Conservation (phyloP, 2,888 invertebrate genomes). For the Drosophila recens region DNA sequence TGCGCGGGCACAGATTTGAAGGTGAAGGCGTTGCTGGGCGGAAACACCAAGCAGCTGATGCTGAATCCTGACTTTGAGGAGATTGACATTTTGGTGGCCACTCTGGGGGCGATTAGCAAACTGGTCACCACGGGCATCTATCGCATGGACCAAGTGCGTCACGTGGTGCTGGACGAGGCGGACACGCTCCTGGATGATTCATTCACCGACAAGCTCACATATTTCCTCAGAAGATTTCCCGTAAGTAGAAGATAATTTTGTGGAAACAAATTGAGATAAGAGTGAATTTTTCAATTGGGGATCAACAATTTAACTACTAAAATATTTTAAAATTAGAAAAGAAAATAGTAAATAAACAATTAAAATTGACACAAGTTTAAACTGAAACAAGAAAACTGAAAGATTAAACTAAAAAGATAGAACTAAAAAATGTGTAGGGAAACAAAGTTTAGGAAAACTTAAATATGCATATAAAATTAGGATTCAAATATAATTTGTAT, state of each 20-base stretch:
- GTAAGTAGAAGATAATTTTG: conserved; percentile 85
- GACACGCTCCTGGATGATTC: conserved; percentile 96
- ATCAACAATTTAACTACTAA: too few relatives aligned
- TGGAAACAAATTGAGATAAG: too few relatives aligned
- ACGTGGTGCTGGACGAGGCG: conserved; percentile 96
- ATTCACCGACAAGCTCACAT: conserved; percentile 90
- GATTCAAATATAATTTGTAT: too few relatives aligned
- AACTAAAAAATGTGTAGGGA: too few relatives aligned
- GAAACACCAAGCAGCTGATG: conserved; percentile 90
- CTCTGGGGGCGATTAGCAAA: conserved; percentile 92
- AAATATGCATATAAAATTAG: too few relatives aligned
- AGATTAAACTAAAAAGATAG: too few relatives aligned
- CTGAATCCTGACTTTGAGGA: conserved; percentile 89
- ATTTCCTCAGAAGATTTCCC: conserved; percentile 89
- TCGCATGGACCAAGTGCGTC: conserved; percentile 89
- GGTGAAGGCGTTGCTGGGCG: conserved; percentile 89
- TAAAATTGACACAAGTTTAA: too few relatives aligned
- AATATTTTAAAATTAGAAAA: too few relatives aligned
- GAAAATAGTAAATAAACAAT: too few relatives aligned
- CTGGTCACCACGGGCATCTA: conserved; percentile 90
- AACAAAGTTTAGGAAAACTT: too few relatives aligned
- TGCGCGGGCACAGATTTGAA: conserved; percentile 87
- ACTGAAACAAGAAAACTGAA: too few relatives aligned
- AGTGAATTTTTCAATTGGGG: too few relatives aligned
- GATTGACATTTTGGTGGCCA: conserved; percentile 91